A percentile compares a stretch with the other conserved stretches of the same genome.
Evolutionary conservation across 1,140 invertebrate genomes (phyloP).

Genomic region (Phymorhynchus buccinoides): DNA sequence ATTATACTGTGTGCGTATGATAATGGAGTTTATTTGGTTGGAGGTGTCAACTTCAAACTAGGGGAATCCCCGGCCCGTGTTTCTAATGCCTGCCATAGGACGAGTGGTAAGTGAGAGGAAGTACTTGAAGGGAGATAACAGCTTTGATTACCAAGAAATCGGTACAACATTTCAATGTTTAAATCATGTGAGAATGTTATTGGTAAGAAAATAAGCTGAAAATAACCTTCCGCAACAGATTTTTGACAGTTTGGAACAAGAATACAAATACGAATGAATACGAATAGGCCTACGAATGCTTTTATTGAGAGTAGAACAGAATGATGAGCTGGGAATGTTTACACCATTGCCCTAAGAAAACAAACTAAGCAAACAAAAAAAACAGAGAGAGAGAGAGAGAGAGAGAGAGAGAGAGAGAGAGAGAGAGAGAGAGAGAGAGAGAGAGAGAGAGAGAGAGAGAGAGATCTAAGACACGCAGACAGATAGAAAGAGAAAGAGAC

Average conservation of each 20-base stretch:
- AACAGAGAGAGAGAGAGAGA: background rate
- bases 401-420: background rate
- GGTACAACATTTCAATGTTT: too few relatives aligned
- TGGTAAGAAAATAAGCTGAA: background rate
- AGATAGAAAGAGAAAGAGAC: slow-evolving; percentile 1
- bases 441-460: slow-evolving; percentile 17
- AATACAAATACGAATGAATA: background rate
- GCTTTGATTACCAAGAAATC: too few relatives aligned
- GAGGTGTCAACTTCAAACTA: too few relatives aligned
- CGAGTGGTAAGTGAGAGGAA: too few relatives aligned
- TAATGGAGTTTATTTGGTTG: too few relatives aligned
- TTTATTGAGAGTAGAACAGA: too few relatives aligned
- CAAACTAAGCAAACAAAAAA: background rate
- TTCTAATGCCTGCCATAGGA: too few relatives aligned
- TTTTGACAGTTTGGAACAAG: too few relatives aligned
- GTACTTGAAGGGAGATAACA: too few relatives aligned
- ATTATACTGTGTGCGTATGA: too few relatives aligned
- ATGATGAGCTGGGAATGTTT: too few relatives aligned
- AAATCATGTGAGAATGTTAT: background rate
- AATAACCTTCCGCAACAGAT: background rate
- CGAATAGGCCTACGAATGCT: background rate
- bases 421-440: slow-evolving; percentile 20
- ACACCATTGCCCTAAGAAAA: background rate
- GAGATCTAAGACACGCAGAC: background rate
- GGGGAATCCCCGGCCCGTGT: too few relatives aligned